Evolutionary conservation across 2,888 invertebrate species (phyloP).

Genomic region (Galerucella pusilla): DNA sequence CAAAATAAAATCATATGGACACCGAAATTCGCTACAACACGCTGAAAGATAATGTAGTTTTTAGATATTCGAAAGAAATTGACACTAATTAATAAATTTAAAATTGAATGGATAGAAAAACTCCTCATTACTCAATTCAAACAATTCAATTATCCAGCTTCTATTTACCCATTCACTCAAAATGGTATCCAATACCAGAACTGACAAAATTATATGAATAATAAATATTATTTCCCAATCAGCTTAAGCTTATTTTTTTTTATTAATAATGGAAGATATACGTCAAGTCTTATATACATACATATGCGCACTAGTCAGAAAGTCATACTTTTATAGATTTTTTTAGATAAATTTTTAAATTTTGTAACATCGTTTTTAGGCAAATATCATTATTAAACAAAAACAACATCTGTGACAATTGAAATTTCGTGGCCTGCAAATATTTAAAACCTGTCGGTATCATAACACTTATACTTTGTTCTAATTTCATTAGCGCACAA

Average conservation of each 20-base stretch:
- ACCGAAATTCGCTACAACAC: too few species aligned
- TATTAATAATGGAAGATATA: slow-evolving; percentile 23
- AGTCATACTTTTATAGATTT: slow-evolving; percentile 42
- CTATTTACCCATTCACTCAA: background rate
- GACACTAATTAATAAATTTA: too few species aligned
- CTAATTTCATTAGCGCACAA: too few species aligned
- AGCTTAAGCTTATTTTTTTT: slow-evolving; percentile 12
- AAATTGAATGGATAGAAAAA: too few species aligned
- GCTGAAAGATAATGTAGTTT: too few species aligned
- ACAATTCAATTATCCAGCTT: too few species aligned
- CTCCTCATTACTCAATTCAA: too few species aligned
- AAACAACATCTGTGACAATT: slow-evolving; percentile 28
- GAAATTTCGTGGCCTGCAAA: slow-evolving; percentile 2
- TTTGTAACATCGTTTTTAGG: slow-evolving; percentile 39
- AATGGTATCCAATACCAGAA: slow-evolving; percentile 12
- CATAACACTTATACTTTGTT: too few species aligned
- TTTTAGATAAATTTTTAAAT: slow-evolving; percentile 39
- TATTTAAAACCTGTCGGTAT: background rate
- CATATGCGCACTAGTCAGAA: slow-evolving; percentile 38
- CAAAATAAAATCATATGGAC: too few species aligned
- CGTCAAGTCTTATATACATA: slow-evolving; percentile 17
- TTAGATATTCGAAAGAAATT: too few species aligned
- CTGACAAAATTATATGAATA: slow-evolving; percentile 7
- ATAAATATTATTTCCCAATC: slow-evolving; percentile 3
- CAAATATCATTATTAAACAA: slow-evolving; percentile 35